A percentile compares a stretch with the other conserved stretches of the same genome.
Conservation (phyloP, 2,113 vertebrate species). For the Lagopus leucura region DNA sequence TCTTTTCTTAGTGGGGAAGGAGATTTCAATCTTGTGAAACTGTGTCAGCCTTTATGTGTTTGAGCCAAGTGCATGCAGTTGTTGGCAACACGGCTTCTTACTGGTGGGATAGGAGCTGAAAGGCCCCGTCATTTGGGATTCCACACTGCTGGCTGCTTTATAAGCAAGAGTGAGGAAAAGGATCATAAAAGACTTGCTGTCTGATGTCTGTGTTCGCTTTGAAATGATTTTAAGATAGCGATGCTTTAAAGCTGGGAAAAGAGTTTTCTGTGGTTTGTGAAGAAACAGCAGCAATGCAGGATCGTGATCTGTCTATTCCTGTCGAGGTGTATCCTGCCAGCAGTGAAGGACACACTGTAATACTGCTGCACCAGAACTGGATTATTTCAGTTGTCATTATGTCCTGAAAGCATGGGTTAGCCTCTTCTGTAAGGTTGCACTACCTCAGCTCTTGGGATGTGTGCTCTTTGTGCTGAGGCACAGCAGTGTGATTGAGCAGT, state of each 20-base stretch:
- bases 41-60: neutral
- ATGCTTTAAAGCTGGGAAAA: neutral
- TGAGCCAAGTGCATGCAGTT: neutral
- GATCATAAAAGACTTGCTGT: neutral
- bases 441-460: neutral
- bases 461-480: neutral
- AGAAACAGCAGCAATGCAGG: neutral
- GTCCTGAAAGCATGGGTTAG: accelerated
- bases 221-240: neutral
- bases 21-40: neutral
- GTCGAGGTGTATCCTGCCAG: neutral
- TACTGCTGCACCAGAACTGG: neutral
- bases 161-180: neutral
- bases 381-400: neutral
- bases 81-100: neutral
- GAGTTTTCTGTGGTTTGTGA: neutral
- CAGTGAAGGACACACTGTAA: neutral
- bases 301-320: neutral
- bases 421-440: neutral
- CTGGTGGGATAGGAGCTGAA: neutral
- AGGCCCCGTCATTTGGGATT: neutral
- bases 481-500: neutral
- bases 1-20: neutral
- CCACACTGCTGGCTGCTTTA: neutral
- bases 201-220: neutral